These are phyloP conservation scores for Microplitis mediator DNA, from an alignment of 1,140 invertebrate genomes.

Conservation along the genomic window DNA sequence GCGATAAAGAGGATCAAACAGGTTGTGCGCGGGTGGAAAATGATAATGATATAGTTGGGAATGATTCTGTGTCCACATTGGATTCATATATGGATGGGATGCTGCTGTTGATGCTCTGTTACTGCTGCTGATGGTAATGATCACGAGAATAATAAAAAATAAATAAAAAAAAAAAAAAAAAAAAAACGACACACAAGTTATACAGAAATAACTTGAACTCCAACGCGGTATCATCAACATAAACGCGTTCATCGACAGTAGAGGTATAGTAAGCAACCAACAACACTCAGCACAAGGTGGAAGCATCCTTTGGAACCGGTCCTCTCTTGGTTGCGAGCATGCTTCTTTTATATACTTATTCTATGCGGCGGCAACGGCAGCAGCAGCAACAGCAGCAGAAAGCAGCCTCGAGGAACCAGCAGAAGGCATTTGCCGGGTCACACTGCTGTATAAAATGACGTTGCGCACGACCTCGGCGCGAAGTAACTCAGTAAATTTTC, in stretches of 20 bases:
- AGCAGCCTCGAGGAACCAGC: constrained; percentile 37
- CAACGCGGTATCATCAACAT: not conserved
- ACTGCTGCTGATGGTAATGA: not conserved
- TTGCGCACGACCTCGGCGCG: constrained; percentile 23
- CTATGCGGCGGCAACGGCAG: constrained; percentile 4
- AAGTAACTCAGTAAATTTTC: constrained; percentile 27
- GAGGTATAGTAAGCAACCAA: too few relatives aligned
- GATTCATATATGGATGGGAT: not conserved
- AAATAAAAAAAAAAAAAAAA: constrained; percentile 2
- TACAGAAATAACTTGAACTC: constrained; percentile 8
- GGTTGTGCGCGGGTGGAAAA: constrained; percentile 10
- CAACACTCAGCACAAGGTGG: constrained; percentile 30
- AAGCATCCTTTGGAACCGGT: constrained; percentile 60
- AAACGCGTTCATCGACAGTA: not conserved
- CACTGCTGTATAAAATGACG: constrained; percentile 31
- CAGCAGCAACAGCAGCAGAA: constrained; percentile 6
- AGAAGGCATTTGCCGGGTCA: constrained; percentile 16
- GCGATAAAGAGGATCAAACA: constrained; percentile 18
- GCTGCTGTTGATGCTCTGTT: not conserved
- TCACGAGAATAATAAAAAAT: not conserved
- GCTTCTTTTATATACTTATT: constrained; percentile 9
- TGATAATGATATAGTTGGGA: constrained; percentile 4
- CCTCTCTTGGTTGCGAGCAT: constrained; percentile 41
- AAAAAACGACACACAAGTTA: not conserved
- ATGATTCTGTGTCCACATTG: not conserved